These are phyloP conservation scores for Cephus spinipes DNA, from an alignment of 2,888 invertebrate genomes.

Conservation along the genomic window DNA sequence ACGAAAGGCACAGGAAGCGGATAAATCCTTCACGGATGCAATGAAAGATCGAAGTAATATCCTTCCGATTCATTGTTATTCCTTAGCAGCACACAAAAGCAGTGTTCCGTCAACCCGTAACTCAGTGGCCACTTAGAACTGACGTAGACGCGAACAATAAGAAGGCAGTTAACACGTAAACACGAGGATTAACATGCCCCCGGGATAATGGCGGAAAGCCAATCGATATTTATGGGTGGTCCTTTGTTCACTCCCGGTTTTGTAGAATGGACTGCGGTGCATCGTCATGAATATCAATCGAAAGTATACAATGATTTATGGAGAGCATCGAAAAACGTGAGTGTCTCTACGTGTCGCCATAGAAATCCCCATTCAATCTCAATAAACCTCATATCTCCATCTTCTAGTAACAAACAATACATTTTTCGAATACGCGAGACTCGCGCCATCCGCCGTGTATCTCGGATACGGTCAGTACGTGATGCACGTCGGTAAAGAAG, in stretches of 20 bases:
- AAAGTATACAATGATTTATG: neutral
- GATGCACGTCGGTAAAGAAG: neutral
- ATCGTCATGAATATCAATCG: conserved; percentile 6
- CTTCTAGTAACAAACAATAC: conserved; percentile 15
- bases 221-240: conserved; percentile 7
- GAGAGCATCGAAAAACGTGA: neutral
- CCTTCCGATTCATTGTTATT: conserved; percentile 10
- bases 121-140: conserved; percentile 23
- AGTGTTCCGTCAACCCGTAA: conserved; percentile 16
- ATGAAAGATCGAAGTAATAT: neutral
- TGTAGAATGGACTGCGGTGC: neutral
- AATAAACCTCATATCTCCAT: conserved; percentile 29
- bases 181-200: conserved; percentile 13
- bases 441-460: neutral
- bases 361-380: neutral
- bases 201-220: neutral
- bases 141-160: conserved; percentile 13
- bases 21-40: neutral
- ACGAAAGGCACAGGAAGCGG: conserved; percentile 5
- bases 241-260: conserved; percentile 6
- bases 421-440: neutral
- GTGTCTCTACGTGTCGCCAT: neutral
- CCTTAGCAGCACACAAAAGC: neutral
- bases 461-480: neutral
- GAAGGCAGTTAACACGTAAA: conserved; percentile 22